Conservation (phyloP, 2,888 invertebrate species). For the Chirona hameri region DNA sequence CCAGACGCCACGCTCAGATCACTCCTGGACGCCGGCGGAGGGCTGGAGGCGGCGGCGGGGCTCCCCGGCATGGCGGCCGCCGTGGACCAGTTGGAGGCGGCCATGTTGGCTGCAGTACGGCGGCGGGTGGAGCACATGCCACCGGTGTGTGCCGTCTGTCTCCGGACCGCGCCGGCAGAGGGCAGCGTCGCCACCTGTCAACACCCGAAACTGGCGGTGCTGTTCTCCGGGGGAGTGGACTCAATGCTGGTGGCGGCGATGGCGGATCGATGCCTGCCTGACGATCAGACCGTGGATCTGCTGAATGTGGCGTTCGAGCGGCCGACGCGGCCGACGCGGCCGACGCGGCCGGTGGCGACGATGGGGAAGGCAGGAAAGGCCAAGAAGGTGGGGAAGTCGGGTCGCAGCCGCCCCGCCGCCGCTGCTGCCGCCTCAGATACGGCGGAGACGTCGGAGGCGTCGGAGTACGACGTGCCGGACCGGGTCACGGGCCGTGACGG, state of each 20-base stretch:
- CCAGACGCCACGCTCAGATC: background rate
- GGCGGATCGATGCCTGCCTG: constrained; percentile 64
- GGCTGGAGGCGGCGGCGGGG: background rate
- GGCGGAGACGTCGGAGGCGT: too few relatives aligned
- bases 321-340: constrained; percentile 40
- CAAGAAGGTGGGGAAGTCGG: too few relatives aligned
- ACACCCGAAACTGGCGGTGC: constrained; percentile 69
- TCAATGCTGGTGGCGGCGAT: constrained; percentile 84
- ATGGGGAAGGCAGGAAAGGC: background rate
- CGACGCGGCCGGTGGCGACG: constrained; percentile 38
- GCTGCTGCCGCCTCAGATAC: too few relatives aligned
- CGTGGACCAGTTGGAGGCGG: constrained; percentile 42
- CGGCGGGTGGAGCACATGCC: constrained; percentile 41
- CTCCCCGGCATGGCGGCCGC: background rate
- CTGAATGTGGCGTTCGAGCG: constrained; percentile 86
- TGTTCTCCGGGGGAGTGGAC: constrained; percentile 96
- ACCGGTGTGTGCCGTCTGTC: constrained; percentile 35
- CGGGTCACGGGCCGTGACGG: constrained; percentile 72
- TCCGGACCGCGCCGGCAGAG: background rate
- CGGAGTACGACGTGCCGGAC: constrained; percentile 67
- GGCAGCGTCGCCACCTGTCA: constrained; percentile 47
- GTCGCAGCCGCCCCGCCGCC: too few relatives aligned
- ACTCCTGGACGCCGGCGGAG: background rate
- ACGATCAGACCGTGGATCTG: constrained; percentile 73
- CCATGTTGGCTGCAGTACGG: constrained; percentile 44